These are phyloP conservation scores for Orchestia grillus DNA, from an alignment of 1,140 invertebrate genomes.

Conservation along the genomic window DNA sequence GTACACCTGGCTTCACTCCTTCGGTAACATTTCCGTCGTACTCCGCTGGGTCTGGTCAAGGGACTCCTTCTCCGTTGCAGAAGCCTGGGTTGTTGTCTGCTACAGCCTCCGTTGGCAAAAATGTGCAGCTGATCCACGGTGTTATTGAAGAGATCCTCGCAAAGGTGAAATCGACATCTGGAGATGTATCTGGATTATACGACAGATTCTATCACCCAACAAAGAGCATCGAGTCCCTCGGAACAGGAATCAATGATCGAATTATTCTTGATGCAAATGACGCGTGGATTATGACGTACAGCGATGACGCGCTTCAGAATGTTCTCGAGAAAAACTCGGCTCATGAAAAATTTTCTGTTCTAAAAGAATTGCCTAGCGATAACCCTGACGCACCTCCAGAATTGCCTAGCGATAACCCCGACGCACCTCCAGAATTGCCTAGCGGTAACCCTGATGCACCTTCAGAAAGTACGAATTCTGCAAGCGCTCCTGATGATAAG, in stretches of 20 bases:
- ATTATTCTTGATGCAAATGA: neutral
- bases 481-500: neutral
- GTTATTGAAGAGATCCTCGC: neutral
- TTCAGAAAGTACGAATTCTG: neutral
- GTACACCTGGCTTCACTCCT: neutral
- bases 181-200: neutral
- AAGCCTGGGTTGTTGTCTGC: neutral
- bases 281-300: neutral
- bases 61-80: neutral
- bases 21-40: neutral
- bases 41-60: neutral
- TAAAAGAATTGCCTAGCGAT: neutral
- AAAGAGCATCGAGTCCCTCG: neutral
- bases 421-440: neutral
- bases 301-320: neutral
- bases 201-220: neutral
- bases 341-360: neutral
- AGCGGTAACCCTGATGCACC: too few species aligned
- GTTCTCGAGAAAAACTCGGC: neutral
- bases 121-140: neutral
- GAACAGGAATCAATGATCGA: neutral
- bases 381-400: neutral
- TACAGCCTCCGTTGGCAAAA: neutral
- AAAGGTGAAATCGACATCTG: neutral
- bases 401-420: neutral